phyloP scores from a whole-genome alignment of 2,113 vertebrate species.

The Columba janthina region DNA sequence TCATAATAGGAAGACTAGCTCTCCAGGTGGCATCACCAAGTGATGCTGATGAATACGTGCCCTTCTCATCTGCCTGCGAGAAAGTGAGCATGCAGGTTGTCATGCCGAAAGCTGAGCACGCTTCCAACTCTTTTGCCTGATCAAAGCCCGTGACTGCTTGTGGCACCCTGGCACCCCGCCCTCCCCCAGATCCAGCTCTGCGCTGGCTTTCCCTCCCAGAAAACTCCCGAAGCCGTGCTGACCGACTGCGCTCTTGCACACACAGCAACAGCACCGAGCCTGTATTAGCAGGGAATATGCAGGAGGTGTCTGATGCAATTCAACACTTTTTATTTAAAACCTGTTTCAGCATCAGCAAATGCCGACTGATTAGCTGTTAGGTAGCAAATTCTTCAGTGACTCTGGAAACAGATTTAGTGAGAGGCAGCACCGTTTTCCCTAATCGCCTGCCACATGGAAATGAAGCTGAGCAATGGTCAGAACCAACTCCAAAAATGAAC shows the following conservation, averaged over 20 bases:
- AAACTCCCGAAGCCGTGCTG: not conserved
- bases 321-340: not conserved
- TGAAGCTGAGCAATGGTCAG: not conserved
- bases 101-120: not conserved
- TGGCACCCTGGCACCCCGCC: not conserved
- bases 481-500: not conserved
- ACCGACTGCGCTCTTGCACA: rapidly evolving
- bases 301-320: not conserved
- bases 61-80: not conserved
- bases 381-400: not conserved
- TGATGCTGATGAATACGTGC: not conserved
- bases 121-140: not conserved
- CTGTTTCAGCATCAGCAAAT: not conserved
- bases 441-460: not conserved
- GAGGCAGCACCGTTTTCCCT: rapidly evolving
- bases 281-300: not conserved
- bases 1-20: not conserved
- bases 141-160: not conserved
- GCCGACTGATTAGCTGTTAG: not conserved
- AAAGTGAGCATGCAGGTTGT: not conserved
- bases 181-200: not conserved
- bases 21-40: not conserved
- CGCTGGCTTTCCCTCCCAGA: not conserved
- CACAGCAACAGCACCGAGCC: not conserved
- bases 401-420: not conserved